These are phyloP conservation scores for Drosophila subquinaria DNA, from an alignment of 2,888 invertebrate genomes.

Conservation along the genomic window DNA sequence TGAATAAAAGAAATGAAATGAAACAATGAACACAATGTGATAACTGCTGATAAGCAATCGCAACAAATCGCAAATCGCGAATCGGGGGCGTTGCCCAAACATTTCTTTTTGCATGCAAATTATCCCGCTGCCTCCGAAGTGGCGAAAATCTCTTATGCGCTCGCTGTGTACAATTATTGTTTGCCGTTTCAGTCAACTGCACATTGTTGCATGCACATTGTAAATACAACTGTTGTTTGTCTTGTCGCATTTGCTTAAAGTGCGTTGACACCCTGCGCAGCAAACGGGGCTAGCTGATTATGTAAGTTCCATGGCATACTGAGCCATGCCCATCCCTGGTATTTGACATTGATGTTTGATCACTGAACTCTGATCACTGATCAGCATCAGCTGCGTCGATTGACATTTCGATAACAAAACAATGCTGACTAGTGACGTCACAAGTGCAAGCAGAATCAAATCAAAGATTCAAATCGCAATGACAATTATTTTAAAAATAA, in stretches of 20 bases:
- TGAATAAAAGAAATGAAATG: slow-evolving; percentile 12
- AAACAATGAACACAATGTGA: slow-evolving; percentile 27
- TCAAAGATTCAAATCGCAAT: no score
- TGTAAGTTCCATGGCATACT: slow-evolving; percentile 6
- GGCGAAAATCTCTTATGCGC: background rate
- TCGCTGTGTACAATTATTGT: slow-evolving; percentile 7
- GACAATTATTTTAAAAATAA: no score
- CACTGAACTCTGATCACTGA: background rate
- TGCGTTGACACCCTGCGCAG: slow-evolving; percentile 13
- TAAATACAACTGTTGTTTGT: slow-evolving; percentile 11
- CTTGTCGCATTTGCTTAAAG: slow-evolving; percentile 17
- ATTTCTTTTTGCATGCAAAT: slow-evolving; percentile 13
- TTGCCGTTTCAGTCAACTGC: slow-evolving; percentile 22
- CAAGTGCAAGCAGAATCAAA: background rate
- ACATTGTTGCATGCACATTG: slow-evolving; percentile 17
- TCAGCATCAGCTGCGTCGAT: slow-evolving; percentile 3
- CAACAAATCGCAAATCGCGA: background rate
- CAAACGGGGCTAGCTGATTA: background rate
- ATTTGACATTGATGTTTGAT: slow-evolving; percentile 7
- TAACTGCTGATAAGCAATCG: slow-evolving; percentile 28
- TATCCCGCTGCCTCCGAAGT: background rate
- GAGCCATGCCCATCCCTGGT: slow-evolving; percentile 2
- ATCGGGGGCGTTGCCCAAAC: slow-evolving; percentile 9
- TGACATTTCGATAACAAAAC: background rate
- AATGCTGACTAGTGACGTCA: background rate